phyloP scores from a whole-genome alignment of 2,113 vertebrate genomes.

The Alexandromys fortis region DNA sequence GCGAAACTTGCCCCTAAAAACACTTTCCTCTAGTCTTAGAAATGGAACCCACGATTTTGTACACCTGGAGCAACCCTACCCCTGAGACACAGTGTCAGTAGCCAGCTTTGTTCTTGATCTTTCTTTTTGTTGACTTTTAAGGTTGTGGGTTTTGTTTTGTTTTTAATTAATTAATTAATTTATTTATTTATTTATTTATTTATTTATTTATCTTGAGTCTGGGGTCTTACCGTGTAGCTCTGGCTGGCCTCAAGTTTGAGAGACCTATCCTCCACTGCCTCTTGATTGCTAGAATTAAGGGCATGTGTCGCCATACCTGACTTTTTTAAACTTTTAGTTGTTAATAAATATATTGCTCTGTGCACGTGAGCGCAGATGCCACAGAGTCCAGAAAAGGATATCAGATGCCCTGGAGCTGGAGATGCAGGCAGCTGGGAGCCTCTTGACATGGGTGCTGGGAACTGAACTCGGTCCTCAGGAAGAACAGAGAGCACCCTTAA shows the following conservation, averaged over 20 bases:
- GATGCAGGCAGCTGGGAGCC: not conserved
- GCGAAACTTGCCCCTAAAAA: not conserved
- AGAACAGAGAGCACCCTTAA: not conserved
- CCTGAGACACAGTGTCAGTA: not conserved
- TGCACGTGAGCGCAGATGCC: not conserved
- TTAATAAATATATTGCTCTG: not conserved
- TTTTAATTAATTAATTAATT: no score
- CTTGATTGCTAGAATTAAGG: not conserved
- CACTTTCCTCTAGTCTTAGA: not conserved
- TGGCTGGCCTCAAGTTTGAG: not conserved
- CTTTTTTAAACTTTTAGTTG: not conserved
- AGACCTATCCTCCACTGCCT: not conserved
- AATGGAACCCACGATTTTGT: not conserved
- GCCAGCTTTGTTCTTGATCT: not conserved
- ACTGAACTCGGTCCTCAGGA: not conserved
- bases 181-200: not conserved
- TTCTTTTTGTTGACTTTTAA: not conserved
- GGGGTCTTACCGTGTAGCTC: not conserved
- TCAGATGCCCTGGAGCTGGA: not conserved
- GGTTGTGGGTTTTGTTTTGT: not conserved
- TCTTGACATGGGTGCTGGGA: not conserved
- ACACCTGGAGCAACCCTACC: rapidly evolving
- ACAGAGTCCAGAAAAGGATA: not conserved
- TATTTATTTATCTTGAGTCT: not conserved
- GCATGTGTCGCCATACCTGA: not conserved